Conservation (phyloP, 2,888 invertebrate species). For the Diabrotica balteata region DNA sequence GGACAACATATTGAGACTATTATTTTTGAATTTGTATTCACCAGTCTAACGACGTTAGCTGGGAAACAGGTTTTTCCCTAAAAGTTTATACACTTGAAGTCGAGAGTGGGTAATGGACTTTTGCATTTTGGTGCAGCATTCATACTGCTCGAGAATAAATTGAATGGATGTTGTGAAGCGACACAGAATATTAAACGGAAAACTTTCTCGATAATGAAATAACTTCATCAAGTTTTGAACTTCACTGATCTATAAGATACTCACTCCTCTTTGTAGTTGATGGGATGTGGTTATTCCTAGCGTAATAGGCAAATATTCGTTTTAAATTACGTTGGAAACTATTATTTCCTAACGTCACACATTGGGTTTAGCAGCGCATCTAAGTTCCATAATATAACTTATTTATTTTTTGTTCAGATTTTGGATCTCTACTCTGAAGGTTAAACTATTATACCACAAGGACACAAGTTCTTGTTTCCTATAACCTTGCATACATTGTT, state of each 20-base stretch:
- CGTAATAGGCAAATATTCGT: conserved; percentile 39
- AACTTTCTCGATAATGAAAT: conserved; percentile 47
- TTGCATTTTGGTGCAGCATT: conserved; percentile 34
- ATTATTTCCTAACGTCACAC: neutral
- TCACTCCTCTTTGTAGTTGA: conserved; percentile 40
- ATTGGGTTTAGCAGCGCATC: no score
- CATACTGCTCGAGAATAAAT: conserved; percentile 30
- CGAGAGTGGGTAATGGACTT: conserved; percentile 32
- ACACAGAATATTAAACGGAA: conserved; percentile 44
- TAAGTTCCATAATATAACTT: no score
- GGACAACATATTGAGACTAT: neutral
- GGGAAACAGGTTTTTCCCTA: conserved; percentile 24
- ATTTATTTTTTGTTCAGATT: no score
- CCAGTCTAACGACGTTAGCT: conserved; percentile 13
- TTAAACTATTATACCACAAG: neutral
- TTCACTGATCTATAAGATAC: conserved; percentile 40
- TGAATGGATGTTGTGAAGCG: conserved; percentile 35
- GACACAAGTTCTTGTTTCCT: no score
- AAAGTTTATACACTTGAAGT: conserved; percentile 31
- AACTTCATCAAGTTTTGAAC: conserved; percentile 46
- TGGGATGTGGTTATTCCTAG: conserved; percentile 38
- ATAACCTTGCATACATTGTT: no score
- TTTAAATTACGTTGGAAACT: conserved; percentile 39
- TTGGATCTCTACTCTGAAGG: neutral
- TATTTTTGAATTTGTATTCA: conserved; percentile 14